Conservation (phyloP, 1,140 invertebrate species). For the Psilanteris sp. region DNA sequence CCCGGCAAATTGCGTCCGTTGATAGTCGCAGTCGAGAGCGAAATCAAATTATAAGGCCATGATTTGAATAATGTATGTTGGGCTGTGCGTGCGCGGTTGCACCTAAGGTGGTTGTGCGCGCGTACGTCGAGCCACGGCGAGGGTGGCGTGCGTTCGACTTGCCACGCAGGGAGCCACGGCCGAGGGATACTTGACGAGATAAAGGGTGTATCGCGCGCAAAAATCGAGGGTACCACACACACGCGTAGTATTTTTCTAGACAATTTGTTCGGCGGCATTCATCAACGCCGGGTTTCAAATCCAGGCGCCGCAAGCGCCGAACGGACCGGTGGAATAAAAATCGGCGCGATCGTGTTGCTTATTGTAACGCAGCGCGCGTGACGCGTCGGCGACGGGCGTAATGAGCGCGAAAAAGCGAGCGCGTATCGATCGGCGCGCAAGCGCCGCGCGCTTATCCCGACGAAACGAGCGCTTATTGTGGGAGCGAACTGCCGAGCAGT, state of each 20-base stretch:
- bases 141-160: constrained; percentile 60
- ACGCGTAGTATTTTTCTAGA: constrained; percentile 83
- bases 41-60: constrained; percentile 80
- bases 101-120: constrained; percentile 20
- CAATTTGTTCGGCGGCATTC: constrained; percentile 82
- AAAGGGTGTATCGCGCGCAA: constrained; percentile 76
- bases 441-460: constrained; percentile 18
- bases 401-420: too few species aligned
- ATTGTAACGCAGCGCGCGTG: too few species aligned
- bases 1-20: constrained; percentile 72
- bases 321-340: too few species aligned
- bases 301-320: too few species aligned
- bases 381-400: too few species aligned
- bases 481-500: constrained; percentile 7
- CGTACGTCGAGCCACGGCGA: constrained; percentile 64
- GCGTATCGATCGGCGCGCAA: constrained; percentile 36
- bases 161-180: constrained; percentile 69
- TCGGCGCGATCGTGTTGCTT: too few species aligned
- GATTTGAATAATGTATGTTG: constrained; percentile 79
- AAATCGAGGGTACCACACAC: constrained; percentile 75
- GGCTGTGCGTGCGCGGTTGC: constrained; percentile 67
- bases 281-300: constrained; percentile 78
- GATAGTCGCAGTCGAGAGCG: constrained; percentile 79
- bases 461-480: constrained; percentile 32
- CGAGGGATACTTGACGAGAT: constrained; percentile 75